Conservation (phyloP, 2,888 invertebrate species). For the Philonicus albiceps region DNA sequence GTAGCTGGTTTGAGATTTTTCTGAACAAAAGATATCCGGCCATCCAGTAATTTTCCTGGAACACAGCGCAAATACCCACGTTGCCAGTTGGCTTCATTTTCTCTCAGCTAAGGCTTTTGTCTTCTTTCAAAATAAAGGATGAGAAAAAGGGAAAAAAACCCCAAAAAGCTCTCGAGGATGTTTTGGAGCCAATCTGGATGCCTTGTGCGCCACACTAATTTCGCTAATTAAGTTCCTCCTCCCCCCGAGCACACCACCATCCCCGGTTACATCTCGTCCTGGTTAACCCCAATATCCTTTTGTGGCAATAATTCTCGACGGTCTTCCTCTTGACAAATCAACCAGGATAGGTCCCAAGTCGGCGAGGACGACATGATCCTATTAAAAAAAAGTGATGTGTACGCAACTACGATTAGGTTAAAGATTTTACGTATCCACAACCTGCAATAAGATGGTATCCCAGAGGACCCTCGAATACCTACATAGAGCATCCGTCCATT, state of each 20-base stretch:
- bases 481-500: neutral
- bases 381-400: neutral
- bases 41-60: conserved; percentile 5
- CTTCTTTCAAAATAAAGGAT: neutral
- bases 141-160: neutral
- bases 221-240: conserved; percentile 7
- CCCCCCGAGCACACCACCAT: neutral
- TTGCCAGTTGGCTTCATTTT: conserved; percentile 5
- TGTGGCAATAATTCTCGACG: neutral
- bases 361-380: neutral
- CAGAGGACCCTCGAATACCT: neutral
- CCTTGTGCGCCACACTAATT: conserved; percentile 17
- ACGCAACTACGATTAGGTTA: neutral
- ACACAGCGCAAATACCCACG: conserved; percentile 10
- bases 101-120: conserved; percentile 9
- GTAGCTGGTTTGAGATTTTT: neutral
- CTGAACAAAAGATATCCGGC: neutral
- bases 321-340: neutral
- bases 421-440: neutral
- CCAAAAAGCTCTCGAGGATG: neutral
- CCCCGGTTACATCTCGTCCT: neutral
- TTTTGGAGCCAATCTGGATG: conserved; percentile 1
- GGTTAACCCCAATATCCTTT: conserved; percentile 1
- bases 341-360: neutral
- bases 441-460: neutral